A percentile compares a stretch with the other conserved stretches of the same genome.
Evolutionary conservation across 2,797 vertebrate species (phyloP).

Genomic region (Fringilla coelebs): DNA sequence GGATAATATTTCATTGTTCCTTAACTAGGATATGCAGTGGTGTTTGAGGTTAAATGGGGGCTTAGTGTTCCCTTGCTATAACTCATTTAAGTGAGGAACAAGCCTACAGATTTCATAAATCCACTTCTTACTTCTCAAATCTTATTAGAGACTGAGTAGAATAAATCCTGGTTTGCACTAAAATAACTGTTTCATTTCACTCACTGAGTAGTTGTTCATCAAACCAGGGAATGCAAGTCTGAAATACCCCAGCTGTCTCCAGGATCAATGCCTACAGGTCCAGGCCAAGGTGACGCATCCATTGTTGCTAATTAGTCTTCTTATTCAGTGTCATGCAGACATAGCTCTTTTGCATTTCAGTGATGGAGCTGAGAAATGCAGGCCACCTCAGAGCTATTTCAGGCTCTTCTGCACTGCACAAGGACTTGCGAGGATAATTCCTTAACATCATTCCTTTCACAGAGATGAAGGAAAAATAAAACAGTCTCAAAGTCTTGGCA

Average conservation of each 20-base stretch:
- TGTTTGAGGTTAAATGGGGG: background rate
- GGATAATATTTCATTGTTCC: background rate
- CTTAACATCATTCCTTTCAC: background rate
- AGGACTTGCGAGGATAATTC: background rate
- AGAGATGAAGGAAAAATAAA: background rate
- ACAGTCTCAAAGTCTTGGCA: background rate
- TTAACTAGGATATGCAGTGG: background rate
- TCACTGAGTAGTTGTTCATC: background rate
- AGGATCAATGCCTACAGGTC: background rate
- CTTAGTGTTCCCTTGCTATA: background rate
- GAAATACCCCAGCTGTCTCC: background rate
- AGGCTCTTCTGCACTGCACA: background rate
- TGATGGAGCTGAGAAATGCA: background rate
- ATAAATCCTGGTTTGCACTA: conserved; percentile 20
- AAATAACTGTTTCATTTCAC: background rate
- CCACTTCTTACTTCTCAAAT: conserved; percentile 27
- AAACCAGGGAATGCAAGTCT: background rate
- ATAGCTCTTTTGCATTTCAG: background rate
- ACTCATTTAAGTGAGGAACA: background rate
- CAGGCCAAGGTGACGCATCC: background rate
- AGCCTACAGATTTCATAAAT: conserved; percentile 28
- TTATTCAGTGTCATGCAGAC: background rate
- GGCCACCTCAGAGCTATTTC: background rate
- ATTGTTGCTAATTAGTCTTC: background rate
- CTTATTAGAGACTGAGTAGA: conserved; percentile 12